Evolutionary conservation across 2,113 vertebrate species (phyloP).

Genomic region (Panthera leo): DNA sequence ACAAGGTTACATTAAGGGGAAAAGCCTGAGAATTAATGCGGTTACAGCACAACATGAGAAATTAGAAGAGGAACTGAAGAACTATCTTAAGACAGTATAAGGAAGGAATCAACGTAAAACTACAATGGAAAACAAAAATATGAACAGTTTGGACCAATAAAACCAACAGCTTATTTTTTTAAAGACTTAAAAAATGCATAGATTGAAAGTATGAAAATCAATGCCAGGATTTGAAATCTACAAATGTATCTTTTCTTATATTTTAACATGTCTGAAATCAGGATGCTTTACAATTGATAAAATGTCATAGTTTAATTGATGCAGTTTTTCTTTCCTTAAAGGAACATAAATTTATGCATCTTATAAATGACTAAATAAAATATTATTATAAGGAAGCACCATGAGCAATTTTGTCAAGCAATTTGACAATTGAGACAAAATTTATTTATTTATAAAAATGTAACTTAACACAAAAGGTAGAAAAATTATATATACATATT

Average conservation of each 20-base stretch:
- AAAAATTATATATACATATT: background rate
- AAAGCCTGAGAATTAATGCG: background rate
- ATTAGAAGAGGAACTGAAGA: background rate
- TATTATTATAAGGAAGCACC: background rate
- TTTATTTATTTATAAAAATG: background rate
- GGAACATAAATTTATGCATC: background rate
- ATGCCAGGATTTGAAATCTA: background rate
- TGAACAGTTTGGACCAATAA: background rate
- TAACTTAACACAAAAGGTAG: background rate
- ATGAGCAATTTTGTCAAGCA: background rate
- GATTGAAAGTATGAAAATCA: background rate
- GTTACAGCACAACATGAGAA: background rate
- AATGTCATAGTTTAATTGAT: background rate
- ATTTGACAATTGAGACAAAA: background rate
- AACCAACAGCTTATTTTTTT: background rate
- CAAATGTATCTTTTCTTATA: background rate
- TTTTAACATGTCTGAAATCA: background rate
- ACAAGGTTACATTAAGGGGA: background rate
- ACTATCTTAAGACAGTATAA: background rate
- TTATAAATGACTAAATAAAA: background rate
- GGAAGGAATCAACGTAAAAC: background rate
- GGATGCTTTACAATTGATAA: background rate
- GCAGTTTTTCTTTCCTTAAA: background rate
- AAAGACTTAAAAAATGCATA: background rate
- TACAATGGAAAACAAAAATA: background rate